Percentiles rank a stretch among this genome's conserved stretches.
phyloP scores from a whole-genome alignment of 2,888 invertebrate genomes.

The Caenorhabditis zanzibari region DNA sequence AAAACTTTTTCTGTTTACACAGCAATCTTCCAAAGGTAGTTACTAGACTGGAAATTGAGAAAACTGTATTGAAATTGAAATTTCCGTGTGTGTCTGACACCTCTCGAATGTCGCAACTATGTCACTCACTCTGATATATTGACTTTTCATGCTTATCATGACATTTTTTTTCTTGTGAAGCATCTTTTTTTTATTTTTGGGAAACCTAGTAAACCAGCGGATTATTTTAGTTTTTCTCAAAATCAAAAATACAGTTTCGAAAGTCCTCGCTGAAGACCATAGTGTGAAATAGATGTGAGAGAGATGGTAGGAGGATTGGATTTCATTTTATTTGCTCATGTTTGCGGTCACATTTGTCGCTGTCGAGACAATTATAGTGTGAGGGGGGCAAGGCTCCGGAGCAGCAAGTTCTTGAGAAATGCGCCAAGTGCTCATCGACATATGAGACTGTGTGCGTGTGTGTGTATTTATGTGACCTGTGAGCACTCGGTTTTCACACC shows the following conservation, averaged over 20 bases:
- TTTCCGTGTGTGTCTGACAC: slow-evolving; percentile 4
- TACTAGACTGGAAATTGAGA: slow-evolving; percentile 1
- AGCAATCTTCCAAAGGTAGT: not conserved
- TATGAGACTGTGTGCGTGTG: slow-evolving; percentile 64
- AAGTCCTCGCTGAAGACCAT: not conserved
- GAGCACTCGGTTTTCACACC: slow-evolving; percentile 59
- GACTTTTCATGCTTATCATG: slow-evolving; percentile 51
- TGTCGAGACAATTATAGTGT: slow-evolving; percentile 50
- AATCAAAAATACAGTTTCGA: slow-evolving; percentile 36
- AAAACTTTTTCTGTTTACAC: not conserved
- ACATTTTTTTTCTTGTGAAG: slow-evolving; percentile 3
- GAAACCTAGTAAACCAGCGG: not conserved
- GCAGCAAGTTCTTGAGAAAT: slow-evolving; percentile 67
- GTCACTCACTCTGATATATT: slow-evolving; percentile 49
- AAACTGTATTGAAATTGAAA: slow-evolving; percentile 8
- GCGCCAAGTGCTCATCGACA: slow-evolving; percentile 66
- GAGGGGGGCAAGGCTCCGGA: slow-evolving; percentile 23
- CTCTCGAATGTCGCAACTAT: slow-evolving; percentile 19
- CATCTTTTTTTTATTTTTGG: not conserved
- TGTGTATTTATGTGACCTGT: slow-evolving; percentile 57
- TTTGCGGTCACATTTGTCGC: slow-evolving; percentile 62
- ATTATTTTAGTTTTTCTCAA: not conserved
- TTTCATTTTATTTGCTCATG: slow-evolving; percentile 62
- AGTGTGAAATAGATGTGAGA: slow-evolving; percentile 32
- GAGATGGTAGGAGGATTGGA: slow-evolving; percentile 52